Base-by-base conservation (phyloP, 2,888 invertebrate species). In the Acanthoscelides obtectus region DNA sequence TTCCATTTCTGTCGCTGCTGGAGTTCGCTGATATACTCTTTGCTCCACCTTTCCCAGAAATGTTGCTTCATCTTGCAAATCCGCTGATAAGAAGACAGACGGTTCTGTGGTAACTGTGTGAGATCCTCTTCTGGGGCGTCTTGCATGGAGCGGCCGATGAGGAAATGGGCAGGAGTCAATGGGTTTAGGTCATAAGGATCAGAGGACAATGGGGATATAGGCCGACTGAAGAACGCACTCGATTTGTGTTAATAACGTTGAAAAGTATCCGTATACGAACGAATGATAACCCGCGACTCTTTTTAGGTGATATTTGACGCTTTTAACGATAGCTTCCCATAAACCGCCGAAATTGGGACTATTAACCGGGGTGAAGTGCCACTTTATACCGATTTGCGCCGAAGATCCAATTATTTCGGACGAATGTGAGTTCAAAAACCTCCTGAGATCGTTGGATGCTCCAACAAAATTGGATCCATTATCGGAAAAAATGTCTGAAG, bases 21-120 rank as follows among this genome's bases (percentile, higher is more conserved):
- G 6, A 72, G 25, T 19, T 72, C 45, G 3, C 68, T 67, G 3
- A 72, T n/a, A 25, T 70, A 72, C 22, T 72, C 72, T 20, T 45
- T 68, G n/a, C 22, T 22, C 72, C 72, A 72, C 19, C 72, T 22
- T 17, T 45, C 17, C 72, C 72, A 72, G 68, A 72, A 70, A 64
- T 69, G 66, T 20, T 64, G 25, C n/a, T n/a, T n/a, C n/a, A 68
- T 8, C 63, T 67, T n/a, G 20, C 64, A 45, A 4, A 64, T 17
- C 8, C 12, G 67, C 22, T 70, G 72, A 22, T 27, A 72, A 64
- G 17, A 19, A 0, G 22, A 45, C n/a, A 70, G 67, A 0, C 72
- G 66, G 45, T 67, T 70, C 63, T 22, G 8, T 1, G 22, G 22
- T 17, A 67, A 27, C 19, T 12, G 17, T 0, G 22, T 22, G 17